Evolutionary conservation across 2,113 vertebrate genomes (phyloP).

Genomic region (Porphyrio hochstetteri): DNA sequence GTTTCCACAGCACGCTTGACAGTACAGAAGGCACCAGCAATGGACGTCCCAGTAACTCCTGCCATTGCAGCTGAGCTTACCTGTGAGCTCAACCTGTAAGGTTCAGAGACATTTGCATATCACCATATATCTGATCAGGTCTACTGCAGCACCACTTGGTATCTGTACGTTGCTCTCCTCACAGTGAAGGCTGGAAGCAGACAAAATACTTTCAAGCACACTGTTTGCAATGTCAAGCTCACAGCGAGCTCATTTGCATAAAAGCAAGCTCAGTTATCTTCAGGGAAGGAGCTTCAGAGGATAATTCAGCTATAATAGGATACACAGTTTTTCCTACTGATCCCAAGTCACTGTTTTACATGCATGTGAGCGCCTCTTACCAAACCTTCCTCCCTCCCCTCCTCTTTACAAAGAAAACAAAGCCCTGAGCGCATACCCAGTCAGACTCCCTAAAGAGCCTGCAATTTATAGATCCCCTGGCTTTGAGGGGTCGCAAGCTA

Average conservation of each 20-base stretch:
- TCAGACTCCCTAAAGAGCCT: neutral
- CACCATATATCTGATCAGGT: rapidly evolving
- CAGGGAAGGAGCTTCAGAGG: neutral
- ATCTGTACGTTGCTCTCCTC: neutral
- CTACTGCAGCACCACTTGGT: rapidly evolving
- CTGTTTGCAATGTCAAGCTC: neutral
- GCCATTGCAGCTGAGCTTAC: neutral
- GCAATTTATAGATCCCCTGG: neutral
- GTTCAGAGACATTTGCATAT: neutral
- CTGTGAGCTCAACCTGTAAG: neutral
- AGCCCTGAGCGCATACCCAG: rapidly evolving
- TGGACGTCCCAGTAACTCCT: neutral
- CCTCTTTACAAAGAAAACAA: neutral
- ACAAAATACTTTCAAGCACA: neutral
- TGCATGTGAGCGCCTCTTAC: neutral
- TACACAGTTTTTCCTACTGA: neutral
- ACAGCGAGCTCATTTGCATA: neutral
- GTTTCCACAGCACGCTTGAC: neutral
- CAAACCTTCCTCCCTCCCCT: neutral
- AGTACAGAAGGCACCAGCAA: neutral
- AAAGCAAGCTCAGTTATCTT: neutral
- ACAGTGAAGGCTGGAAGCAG: neutral
- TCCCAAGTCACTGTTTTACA: neutral
- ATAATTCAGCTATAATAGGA: neutral
- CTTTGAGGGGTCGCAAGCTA: neutral